These are phyloP conservation scores for Bugula neritina DNA, from an alignment of 2,888 invertebrate genomes.

Conservation along the genomic window DNA sequence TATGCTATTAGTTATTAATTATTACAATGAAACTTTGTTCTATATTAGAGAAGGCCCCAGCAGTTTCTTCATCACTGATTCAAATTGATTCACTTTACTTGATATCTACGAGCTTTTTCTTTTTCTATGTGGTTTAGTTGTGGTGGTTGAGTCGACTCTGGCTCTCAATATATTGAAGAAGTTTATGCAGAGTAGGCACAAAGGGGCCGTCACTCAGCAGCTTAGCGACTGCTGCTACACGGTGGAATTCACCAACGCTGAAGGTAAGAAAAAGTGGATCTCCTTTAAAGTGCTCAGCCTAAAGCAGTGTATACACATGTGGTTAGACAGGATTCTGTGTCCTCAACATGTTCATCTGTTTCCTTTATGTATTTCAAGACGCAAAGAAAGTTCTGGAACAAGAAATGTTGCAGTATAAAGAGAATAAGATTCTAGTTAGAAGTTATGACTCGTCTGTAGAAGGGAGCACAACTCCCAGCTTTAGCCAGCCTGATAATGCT, in stretches of 20 bases:
- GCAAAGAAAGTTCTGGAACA: background rate
- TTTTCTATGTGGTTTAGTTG: background rate
- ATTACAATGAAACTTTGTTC: too few relatives aligned
- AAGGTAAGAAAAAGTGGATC: background rate
- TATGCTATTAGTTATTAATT: too few relatives aligned
- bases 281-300: too few relatives aligned
- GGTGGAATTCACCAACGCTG: background rate
- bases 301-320: too few relatives aligned
- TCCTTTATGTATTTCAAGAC: too few relatives aligned
- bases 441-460: background rate
- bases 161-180: background rate
- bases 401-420: background rate
- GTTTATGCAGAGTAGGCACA: background rate
- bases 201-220: background rate
- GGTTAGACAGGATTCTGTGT: too few relatives aligned
- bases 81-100: too few relatives aligned
- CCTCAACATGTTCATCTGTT: too few relatives aligned
- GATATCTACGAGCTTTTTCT: too few relatives aligned
- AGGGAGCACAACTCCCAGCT: background rate
- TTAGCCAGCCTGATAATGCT: background rate
- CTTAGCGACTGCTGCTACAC: background rate
- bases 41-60: too few relatives aligned
- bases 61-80: too few relatives aligned
- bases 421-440: background rate
- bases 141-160: background rate